Evolutionary conservation across 2,888 invertebrate genomes (phyloP).

Genomic region (Drosophila fulvimacula): DNA sequence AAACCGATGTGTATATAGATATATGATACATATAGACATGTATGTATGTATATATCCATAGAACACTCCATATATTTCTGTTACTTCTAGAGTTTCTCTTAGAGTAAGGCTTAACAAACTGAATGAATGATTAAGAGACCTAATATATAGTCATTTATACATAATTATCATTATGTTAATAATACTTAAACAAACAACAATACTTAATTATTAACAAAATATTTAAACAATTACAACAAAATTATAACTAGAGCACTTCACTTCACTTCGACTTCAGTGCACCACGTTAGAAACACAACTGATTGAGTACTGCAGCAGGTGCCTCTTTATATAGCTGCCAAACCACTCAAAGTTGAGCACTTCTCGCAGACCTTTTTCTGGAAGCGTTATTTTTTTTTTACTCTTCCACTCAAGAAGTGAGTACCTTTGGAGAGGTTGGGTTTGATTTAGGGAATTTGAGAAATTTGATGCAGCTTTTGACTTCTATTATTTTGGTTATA

Average conservation of each 20-base stretch:
- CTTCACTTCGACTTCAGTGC: constrained; percentile 3
- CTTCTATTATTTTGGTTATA: too few species aligned
- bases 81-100: too few species aligned
- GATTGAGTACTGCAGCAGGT: not conserved
- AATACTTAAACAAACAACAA: too few species aligned
- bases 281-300: not conserved
- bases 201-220: not conserved
- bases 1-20: too few species aligned
- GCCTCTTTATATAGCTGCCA: not conserved
- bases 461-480: not conserved
- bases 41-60: too few species aligned
- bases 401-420: not conserved
- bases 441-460: not conserved
- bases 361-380: not conserved
- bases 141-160: too few species aligned
- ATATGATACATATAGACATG: too few species aligned
- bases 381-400: not conserved
- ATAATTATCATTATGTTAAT: too few species aligned
- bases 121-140: too few species aligned
- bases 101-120: too few species aligned
- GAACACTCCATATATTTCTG: too few species aligned
- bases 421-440: not conserved
- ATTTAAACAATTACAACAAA: not conserved
- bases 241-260: not conserved
- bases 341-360: not conserved